Evolutionary conservation across 1,140 invertebrate genomes (phyloP).

Genomic region (Apis cerana): DNA sequence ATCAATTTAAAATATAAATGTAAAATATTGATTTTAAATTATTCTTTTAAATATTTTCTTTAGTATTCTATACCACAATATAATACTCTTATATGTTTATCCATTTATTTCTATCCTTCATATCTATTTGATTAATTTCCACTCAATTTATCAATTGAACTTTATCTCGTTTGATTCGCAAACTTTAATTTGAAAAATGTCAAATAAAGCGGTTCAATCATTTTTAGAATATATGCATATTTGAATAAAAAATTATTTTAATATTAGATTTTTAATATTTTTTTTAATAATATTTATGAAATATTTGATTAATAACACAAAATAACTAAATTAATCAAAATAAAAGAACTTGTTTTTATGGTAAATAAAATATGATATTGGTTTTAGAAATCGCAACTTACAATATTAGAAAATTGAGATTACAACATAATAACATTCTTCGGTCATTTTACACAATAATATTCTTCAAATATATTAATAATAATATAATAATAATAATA

Average conservation of each 20-base stretch:
- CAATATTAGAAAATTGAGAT: no score
- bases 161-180: no score
- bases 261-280: background rate
- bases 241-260: background rate
- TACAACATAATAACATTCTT: no score
- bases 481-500: background rate
- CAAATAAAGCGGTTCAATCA: background rate
- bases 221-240: no score
- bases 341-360: background rate
- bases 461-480: background rate
- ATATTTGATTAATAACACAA: background rate
- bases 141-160: background rate
- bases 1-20: background rate
- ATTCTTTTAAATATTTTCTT: background rate
- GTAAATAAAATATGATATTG: background rate
- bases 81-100: background rate
- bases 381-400: background rate
- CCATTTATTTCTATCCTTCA: background rate
- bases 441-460: no score
- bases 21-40: background rate
- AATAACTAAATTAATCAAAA: background rate
- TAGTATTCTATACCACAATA: background rate
- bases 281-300: background rate
- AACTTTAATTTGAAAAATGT: background rate
- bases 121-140: background rate